phyloP scores from a whole-genome alignment of 1,140 invertebrate genomes.

The Wiebesia pumilae region DNA sequence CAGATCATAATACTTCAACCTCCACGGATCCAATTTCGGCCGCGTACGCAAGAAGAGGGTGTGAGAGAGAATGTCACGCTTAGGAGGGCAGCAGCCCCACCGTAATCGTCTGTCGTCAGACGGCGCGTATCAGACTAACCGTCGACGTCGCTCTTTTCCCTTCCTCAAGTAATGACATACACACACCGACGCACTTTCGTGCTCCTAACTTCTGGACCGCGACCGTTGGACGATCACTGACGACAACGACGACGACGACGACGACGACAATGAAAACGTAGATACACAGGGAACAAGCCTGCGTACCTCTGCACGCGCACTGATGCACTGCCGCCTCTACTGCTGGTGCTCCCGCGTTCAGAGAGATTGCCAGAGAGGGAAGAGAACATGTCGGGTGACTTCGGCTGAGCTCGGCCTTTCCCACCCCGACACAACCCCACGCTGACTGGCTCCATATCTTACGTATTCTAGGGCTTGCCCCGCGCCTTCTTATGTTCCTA shows the following conservation, averaged over 20 bases:
- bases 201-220: background rate
- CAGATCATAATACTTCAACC: background rate
- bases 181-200: background rate
- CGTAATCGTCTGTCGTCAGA: slow-evolving; percentile 65
- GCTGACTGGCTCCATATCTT: background rate
- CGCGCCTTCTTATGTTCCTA: background rate
- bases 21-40: too few relatives aligned
- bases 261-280: background rate
- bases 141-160: slow-evolving; percentile 18
- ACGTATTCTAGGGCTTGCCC: background rate
- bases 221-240: background rate
- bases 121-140: slow-evolving; percentile 67
- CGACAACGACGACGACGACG: background rate
- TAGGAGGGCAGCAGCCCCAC: slow-evolving; percentile 53
- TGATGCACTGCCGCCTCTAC: slow-evolving; percentile 25
- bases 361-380: background rate
- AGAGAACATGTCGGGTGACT: background rate
- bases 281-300: slow-evolving; percentile 21
- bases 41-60: background rate
- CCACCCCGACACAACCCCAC: background rate
- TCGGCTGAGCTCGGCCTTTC: slow-evolving; percentile 12
- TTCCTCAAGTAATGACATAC: background rate
- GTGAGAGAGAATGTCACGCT: background rate
- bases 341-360: background rate
- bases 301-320: slow-evolving; percentile 34